A percentile compares a stretch with the other conserved stretches of the same genome.
Evolutionary conservation across 2,113 vertebrate genomes (phyloP).

Genomic region (Sander vitreus): DNA sequence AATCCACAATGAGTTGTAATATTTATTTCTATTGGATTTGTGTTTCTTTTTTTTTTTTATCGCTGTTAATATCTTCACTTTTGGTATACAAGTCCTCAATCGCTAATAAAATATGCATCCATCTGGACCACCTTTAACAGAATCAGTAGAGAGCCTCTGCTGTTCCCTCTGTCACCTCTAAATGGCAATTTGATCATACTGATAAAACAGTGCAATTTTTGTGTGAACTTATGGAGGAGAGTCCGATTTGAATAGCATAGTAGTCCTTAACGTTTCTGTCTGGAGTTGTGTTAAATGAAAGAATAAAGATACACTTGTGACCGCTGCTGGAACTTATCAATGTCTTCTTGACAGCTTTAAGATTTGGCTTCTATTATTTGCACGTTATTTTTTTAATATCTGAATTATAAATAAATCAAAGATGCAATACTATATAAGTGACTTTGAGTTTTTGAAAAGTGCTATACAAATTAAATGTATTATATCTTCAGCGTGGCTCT

Average conservation of each 20-base stretch:
- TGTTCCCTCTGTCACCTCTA: conserved; percentile 24
- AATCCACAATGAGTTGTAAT: conserved; percentile 85
- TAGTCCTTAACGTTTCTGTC: conserved; percentile 65
- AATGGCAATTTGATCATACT: conserved; percentile 59
- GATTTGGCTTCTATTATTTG: background rate
- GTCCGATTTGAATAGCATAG: conserved; percentile 56
- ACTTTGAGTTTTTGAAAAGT: too few species aligned
- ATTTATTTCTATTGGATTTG: conserved; percentile 89
- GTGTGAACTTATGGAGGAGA: conserved; percentile 52
- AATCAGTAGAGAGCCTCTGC: conserved; percentile 35
- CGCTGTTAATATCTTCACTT: conserved; percentile 70
- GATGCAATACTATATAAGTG: background rate
- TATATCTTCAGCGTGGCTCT: background rate
- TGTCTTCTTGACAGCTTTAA: conserved; percentile 61
- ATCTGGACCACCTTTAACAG: conserved; percentile 52
- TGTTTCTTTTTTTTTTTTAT: conserved; percentile 72
- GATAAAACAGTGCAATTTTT: conserved; percentile 75
- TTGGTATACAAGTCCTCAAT: conserved; percentile 57
- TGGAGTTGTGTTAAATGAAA: conserved; percentile 75
- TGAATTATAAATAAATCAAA: background rate
- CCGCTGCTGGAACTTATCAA: conserved; percentile 62
- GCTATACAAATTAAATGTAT: too few species aligned
- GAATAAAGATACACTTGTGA: conserved; percentile 70
- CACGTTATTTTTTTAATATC: background rate
- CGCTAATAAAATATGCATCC: conserved; percentile 66